Base-by-base conservation (phyloP, 2,888 invertebrate species). In the Coleophora deauratella region DNA sequence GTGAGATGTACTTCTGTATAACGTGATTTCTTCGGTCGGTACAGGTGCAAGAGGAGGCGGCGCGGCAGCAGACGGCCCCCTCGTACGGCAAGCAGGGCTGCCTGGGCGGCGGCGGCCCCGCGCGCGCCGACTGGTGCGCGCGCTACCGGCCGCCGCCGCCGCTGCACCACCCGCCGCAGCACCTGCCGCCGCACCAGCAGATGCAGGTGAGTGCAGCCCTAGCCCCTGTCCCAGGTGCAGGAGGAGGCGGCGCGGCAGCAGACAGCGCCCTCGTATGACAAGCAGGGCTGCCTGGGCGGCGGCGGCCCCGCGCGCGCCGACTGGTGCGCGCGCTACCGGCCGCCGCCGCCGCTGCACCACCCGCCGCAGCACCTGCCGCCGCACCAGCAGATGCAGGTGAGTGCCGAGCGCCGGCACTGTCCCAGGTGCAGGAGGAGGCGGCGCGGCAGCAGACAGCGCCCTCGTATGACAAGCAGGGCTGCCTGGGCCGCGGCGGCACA, bases 201-300 rank as follows among this genome's bases (percentile, higher is more conserved):
- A 21, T 21, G 21, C 21, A 21, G 21, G 21, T 21, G 3, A 6
- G 21, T 21, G n/a, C n/a, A n/a, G n/a, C n/a, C n/a, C n/a, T n/a
- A n/a, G n/a, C n/a, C n/a, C n/a, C n/a, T n/a, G n/a, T n/a, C n/a
- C n/a, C 90, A 93, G 86, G 90, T 97, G 3, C 96, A 97, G 72
- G 96, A 96, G 66, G 96, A 96, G 67, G 96, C 96, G 38, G 96
- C 96, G 8, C 87, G 96, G 35, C 96, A 97, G 66, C 95, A 94
- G 69, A 93, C 91, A 68, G 93, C 91, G 36, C 93, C 94, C 30
- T 93, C 93, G 57, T 95, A 93, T 61, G 95, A 94, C 50, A 95
- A 95, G 75, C 91, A 92, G 31, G 72, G 69, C 69, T 76, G 72
- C 72, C 70, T 88, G 88, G 75, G 74, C 38, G 57, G 57, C 43